phyloP scores from a whole-genome alignment of 2,113 vertebrate species.

The Otocyon megalotis region DNA sequence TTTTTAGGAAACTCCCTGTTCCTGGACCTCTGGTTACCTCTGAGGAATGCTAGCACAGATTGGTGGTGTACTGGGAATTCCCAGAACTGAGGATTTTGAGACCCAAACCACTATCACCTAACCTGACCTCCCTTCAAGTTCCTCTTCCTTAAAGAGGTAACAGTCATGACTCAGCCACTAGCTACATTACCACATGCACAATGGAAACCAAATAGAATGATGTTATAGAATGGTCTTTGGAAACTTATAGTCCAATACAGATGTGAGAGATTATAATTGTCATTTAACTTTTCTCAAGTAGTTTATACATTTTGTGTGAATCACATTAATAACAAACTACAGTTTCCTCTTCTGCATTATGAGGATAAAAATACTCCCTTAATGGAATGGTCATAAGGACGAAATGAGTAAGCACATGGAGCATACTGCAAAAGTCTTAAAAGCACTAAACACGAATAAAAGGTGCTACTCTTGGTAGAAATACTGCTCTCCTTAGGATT shows the following conservation, averaged over 20 bases:
- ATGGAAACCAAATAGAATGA: slow-evolving; percentile 8
- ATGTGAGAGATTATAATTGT: not conserved
- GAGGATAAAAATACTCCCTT: not conserved
- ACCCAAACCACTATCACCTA: not conserved
- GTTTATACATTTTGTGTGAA: not conserved
- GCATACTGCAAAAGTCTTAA: not conserved
- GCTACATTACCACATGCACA: not conserved
- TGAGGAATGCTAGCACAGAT: not conserved
- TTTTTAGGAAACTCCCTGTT: not conserved
- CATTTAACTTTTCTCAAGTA: not conserved
- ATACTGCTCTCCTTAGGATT: not conserved
- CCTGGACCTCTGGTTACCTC: not conserved
- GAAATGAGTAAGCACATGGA: not conserved
- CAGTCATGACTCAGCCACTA: not conserved
- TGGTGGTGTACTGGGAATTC: not conserved
- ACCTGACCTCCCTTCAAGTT: not conserved
- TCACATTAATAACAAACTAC: not conserved
- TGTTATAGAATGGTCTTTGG: not conserved
- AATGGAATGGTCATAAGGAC: not conserved
- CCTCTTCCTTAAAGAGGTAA: slow-evolving; percentile 25
- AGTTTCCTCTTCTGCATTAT: not conserved
- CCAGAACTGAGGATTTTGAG: not conserved
- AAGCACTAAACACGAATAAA: not conserved
- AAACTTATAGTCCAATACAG: not conserved
- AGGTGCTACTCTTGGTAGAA: not conserved